Evolutionary conservation across 2,113 vertebrate genomes (phyloP).

Genomic region (Pagrus major): DNA sequence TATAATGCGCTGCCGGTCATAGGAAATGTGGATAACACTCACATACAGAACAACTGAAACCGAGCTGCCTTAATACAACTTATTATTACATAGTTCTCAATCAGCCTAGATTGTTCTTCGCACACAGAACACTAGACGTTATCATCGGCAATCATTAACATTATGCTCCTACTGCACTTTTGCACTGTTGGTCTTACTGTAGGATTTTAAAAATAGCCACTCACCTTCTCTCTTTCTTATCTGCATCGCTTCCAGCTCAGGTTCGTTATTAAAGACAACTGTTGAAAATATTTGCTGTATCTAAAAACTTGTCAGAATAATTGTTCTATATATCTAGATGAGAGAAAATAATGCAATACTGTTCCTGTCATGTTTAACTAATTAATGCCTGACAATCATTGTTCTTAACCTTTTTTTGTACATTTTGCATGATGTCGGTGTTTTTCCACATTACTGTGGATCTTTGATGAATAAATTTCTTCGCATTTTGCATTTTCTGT

Average conservation of each 20-base stretch:
- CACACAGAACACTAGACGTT: background rate
- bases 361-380: slow-evolving; percentile 14
- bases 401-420: slow-evolving; percentile 29
- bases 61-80: background rate
- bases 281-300: slow-evolving; percentile 15
- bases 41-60: slow-evolving; percentile 2
- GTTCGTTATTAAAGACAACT: slow-evolving; percentile 13
- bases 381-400: slow-evolving; percentile 67
- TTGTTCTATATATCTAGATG: background rate
- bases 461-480: slow-evolving; percentile 42
- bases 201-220: slow-evolving; percentile 27
- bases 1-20: background rate
- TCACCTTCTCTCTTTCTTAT: background rate
- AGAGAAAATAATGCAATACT: slow-evolving; percentile 15
- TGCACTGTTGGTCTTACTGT: background rate
- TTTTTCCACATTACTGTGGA: background rate
- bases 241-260: slow-evolving; percentile 54
- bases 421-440: slow-evolving; percentile 43
- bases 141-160: slow-evolving; percentile 13
- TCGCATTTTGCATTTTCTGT: slow-evolving; percentile 13
- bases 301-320: slow-evolving; percentile 7
- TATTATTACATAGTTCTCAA: background rate
- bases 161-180: background rate
- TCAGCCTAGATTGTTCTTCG: slow-evolving; percentile 15
- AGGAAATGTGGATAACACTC: background rate